A percentile compares a stretch with the other conserved stretches of the same genome.
These are phyloP conservation scores for Hippocampus guttulatus DNA, from an alignment of 2,113 vertebrate genomes.

Conservation along the genomic window DNA sequence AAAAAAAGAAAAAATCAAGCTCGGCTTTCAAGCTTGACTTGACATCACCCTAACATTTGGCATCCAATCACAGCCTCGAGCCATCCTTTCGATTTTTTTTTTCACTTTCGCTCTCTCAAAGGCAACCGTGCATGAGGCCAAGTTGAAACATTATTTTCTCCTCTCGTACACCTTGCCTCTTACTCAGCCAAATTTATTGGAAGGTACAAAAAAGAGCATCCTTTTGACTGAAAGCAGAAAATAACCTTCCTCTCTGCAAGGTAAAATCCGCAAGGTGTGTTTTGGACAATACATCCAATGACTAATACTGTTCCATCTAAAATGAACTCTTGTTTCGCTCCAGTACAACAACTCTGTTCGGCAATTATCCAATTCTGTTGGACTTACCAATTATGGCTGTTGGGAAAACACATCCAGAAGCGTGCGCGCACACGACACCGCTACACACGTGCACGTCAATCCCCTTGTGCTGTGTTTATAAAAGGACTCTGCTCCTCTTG, in stretches of 20 bases:
- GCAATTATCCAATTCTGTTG: conserved; percentile 14
- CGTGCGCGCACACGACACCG: not conserved
- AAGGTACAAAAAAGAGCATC: conserved; percentile 25
- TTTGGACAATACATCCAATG: no score
- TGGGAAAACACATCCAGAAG: not conserved
- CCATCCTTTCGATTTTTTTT: conserved; percentile 10
- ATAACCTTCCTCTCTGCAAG: conserved; percentile 56
- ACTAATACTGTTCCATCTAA: conserved; percentile 25
- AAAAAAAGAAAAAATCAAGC: not conserved
- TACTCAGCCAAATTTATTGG: conserved; percentile 7
- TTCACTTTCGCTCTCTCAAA: not conserved
- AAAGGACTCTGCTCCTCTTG: conserved; percentile 10
- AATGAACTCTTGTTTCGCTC: not conserved
- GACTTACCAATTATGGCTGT: conserved; percentile 12
- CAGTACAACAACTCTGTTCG: no score
- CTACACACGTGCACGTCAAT: conserved; percentile 15
- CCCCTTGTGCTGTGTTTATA: conserved; percentile 12
- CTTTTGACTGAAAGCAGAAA: conserved; percentile 19
- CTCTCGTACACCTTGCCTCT: not conserved
- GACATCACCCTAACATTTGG: conserved; percentile 13
- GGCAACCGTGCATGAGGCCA: conserved; percentile 10
- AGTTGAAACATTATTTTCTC: conserved; percentile 9
- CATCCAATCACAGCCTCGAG: conserved; percentile 13
- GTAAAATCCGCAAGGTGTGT: conserved; percentile 18
- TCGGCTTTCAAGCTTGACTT: conserved; percentile 13